Evolutionary conservation across 2,113 vertebrate species (phyloP), one percentile per base, ranked within the genome.

Genomic region (Phyllostomus hastatus): DNA sequence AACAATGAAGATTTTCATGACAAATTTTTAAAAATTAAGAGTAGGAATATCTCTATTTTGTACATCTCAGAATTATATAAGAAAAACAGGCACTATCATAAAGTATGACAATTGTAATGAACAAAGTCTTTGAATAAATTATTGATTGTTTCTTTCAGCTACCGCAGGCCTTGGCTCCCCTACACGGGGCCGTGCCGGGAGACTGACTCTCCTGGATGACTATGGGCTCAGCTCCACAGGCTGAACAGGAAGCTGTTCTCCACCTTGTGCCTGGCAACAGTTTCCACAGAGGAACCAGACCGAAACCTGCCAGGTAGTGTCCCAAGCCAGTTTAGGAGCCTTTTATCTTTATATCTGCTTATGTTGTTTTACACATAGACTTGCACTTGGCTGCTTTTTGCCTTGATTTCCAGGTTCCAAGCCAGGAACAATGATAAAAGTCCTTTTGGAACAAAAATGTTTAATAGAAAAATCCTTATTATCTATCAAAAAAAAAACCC

Each of bases 261-360:
- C 26, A 7, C 28, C 38, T 4, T 0, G 20, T 43, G 1, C 33
- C 20, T 17, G 16, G 64, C 41, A n/a, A 33, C 20, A 12, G 43
- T 69, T 91, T 80, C 66, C 22, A 48, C 7, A 33, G 14, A 3
- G 11, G 7, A 64, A 64, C 26, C 20, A 10, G 75, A 50, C 28
- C 5, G 12, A 78, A 88, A 73, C 52, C 64, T 50, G 54, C 43
- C 78, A 72, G 46, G 2, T 6, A 19, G 31, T 33, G 48, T 50
- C 69, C 43, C 33, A 19, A 22, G 50, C 43, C 1, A 0, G 75
- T 33, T 70, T 46, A 87, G 81, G 59, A 81, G 35, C 0, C 73
- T 72, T 95, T 93, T 50, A 93, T 86, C 82, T 93, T 54, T 52
- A 2, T 11, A 95, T 94, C 48, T 95, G 26, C 46, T 93, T 69